phyloP scores from a whole-genome alignment of 2,888 invertebrate species.

The Calliopum simillimum region DNA sequence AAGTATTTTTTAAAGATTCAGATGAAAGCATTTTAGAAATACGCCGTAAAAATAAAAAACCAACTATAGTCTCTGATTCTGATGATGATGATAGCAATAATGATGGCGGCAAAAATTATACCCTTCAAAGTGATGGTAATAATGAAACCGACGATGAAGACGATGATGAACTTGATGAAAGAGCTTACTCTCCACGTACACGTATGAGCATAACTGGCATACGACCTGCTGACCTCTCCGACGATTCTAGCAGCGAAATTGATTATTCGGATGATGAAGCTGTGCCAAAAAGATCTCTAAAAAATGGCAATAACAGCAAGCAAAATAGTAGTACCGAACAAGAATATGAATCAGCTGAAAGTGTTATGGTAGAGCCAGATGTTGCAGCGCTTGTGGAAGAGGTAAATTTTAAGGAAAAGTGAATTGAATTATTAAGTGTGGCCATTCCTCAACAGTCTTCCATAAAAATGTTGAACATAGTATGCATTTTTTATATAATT shows the following conservation, averaged over 20 bases:
- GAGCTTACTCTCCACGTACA: slow-evolving; percentile 61
- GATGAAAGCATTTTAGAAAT: slow-evolving; percentile 36
- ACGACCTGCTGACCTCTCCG: slow-evolving; percentile 56
- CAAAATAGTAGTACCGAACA: slow-evolving; percentile 26
- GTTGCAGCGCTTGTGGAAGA: too few relatives aligned
- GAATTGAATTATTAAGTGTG: too few relatives aligned
- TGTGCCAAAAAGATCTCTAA: background rate
- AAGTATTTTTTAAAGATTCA: background rate
- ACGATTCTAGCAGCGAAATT: slow-evolving; percentile 61
- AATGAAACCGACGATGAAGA: slow-evolving; percentile 53
- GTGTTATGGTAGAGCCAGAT: background rate
- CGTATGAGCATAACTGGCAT: slow-evolving; percentile 65
- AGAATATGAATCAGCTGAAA: slow-evolving; percentile 14
- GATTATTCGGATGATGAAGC: slow-evolving; percentile 52
- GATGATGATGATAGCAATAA: slow-evolving; percentile 51
- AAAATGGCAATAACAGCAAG: background rate
- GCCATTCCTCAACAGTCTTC: too few relatives aligned
- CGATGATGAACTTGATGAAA: slow-evolving; percentile 51
- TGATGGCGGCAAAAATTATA: slow-evolving; percentile 42
- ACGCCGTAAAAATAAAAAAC: slow-evolving; percentile 24
- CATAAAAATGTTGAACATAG: too few relatives aligned
- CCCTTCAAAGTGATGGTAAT: slow-evolving; percentile 31
- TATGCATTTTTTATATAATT: too few relatives aligned
- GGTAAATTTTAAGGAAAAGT: too few relatives aligned
- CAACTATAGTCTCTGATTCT: slow-evolving; percentile 40